A percentile compares a stretch with the other conserved stretches of the same genome.
Conservation (phyloP, 2,113 vertebrate genomes). For the Cyrtonyx montezumae region DNA sequence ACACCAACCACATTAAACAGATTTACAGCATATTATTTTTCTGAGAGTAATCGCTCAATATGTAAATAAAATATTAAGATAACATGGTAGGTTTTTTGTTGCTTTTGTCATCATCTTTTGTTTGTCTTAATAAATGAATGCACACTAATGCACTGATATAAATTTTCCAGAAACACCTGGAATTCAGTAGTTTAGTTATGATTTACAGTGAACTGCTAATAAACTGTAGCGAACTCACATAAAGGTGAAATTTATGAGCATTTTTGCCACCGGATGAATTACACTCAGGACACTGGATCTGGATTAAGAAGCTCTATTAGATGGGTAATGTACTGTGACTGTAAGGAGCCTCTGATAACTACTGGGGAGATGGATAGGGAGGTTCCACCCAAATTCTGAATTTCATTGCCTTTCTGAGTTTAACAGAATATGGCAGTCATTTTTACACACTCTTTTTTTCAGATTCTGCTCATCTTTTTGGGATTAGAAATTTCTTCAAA, state of each 20-base stretch:
- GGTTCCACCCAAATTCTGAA: neutral
- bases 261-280: slow-evolving; percentile 6
- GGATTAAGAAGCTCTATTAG: slow-evolving; percentile 25
- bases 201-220: neutral
- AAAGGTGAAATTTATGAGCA: slow-evolving; percentile 20
- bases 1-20: neutral
- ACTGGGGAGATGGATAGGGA: neutral
- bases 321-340: neutral
- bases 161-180: neutral
- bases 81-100: neutral
- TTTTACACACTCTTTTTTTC: neutral
- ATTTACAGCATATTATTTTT: neutral
- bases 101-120: neutral
- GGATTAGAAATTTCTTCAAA: neutral
- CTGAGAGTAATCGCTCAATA: neutral
- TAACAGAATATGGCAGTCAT: neutral
- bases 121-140: neutral
- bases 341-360: neutral
- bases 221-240: neutral
- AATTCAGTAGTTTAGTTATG: neutral
- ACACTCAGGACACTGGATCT: neutral
- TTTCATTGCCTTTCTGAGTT: neutral
- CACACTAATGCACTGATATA: neutral
- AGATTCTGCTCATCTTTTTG: neutral
- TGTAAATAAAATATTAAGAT: slow-evolving; percentile 1